Percentiles rank a stretch among this genome's conserved stretches.
Conservation (phyloP, 2,888 invertebrate genomes). For the Julus scanicus region DNA sequence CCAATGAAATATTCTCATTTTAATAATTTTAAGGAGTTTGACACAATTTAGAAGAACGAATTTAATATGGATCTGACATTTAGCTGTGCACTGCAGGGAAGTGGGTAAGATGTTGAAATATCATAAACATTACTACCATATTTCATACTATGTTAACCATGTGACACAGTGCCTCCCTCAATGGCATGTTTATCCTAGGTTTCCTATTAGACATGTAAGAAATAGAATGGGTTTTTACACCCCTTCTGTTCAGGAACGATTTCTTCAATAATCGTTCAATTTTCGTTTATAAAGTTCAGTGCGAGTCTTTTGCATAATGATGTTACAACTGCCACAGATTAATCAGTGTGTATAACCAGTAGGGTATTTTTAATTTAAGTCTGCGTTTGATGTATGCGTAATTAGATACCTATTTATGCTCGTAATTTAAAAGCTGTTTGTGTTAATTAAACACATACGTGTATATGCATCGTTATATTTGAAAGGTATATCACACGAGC, state of each 20-base stretch:
- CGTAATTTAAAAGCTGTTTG: neutral
- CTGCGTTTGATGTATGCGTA: neutral
- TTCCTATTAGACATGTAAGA: no score
- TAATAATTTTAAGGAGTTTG: neutral
- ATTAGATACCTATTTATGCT: neutral
- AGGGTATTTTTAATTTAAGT: neutral
- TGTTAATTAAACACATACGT: neutral
- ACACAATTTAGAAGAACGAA: neutral
- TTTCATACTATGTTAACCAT: neutral
- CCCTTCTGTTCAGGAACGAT: neutral
- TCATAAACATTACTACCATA: neutral
- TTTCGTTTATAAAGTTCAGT: neutral
- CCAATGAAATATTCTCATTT: neutral
- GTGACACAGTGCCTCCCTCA: neutral
- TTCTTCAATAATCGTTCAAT: neutral
- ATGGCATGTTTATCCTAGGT: no score
- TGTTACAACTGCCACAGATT: neutral
- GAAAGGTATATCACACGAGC: slow-evolving; percentile 37
- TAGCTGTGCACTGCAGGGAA: neutral
- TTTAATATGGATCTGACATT: neutral
- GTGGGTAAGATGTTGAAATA: neutral
- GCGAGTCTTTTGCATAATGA: neutral
- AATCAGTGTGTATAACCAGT: neutral
- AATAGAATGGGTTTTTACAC: no score
- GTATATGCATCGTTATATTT: slow-evolving; percentile 23